Evolutionary conservation across 2,113 vertebrate species (phyloP), one percentile per base, ranked within the genome.

Genomic region (Ascaphus truei): DNA sequence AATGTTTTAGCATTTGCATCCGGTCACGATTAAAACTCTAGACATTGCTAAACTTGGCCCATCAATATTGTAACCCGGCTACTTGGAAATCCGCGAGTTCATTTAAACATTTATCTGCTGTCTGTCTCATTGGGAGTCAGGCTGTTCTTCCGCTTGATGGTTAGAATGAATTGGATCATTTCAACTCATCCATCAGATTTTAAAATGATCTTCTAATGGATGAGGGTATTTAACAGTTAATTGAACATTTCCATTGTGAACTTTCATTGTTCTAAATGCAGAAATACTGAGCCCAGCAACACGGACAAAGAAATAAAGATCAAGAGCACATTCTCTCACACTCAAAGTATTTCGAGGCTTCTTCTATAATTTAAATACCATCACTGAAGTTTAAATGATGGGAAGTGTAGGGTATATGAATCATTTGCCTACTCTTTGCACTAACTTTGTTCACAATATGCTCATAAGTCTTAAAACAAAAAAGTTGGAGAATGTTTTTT

Each of bases 201-300:
- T 84, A 89, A 97, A 96, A 91, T 94, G 88, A 94, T 92, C 90
- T 86, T 91, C 92, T 94, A 93, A 96, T 94, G 91, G 88, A 90
- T 79, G 80, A 83, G 81, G 65, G 81, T 75, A 72, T 92, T 95
- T 93, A 92, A 95, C 91, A 96, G 89, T 89, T 95, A 96, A 95
- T 93, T 95, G 89, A 97, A 87, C 91, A 93, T 84, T 88, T 88
- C 87, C 88, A 86, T 90, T 91, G 85, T 82, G 83, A 86, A 87
- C 79, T 85, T 84, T 78, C 86, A 80, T 91, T 86, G 84, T 89
- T 92, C 85, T 79, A 76, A 80, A 78, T 78, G 77, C 72, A 81
- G 80, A 84, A 82, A 88, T 81, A 82, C 75, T 79, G 79, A 65
- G 27, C 66, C 68, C 72, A 60, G 80, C 41, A 79, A 80, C 0